phyloP scores from a whole-genome alignment of 2,888 invertebrate species.

The Callyntrura sp. region DNA sequence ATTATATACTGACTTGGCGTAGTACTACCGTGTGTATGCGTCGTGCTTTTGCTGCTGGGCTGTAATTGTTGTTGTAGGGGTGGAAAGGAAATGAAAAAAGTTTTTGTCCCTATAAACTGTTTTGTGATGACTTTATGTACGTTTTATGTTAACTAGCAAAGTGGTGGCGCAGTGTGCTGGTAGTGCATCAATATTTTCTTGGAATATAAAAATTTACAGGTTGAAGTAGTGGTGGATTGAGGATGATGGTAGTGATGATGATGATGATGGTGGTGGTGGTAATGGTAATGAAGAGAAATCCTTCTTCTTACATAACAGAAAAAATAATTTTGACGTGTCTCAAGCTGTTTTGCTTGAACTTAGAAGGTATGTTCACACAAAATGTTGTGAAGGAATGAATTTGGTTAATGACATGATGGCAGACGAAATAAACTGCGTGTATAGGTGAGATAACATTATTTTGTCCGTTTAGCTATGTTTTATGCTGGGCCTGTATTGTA shows the following conservation, averaged over 20 bases:
- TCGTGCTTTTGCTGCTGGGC: neutral
- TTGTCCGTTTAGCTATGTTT: neutral
- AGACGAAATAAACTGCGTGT: conserved; percentile 35
- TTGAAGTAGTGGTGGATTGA: conserved; percentile 22
- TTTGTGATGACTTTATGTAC: conserved; percentile 1
- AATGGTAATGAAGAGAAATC: conserved; percentile 39
- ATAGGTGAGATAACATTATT: conserved; percentile 40
- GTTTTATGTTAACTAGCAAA: neutral
- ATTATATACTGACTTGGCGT: neutral
- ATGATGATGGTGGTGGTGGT: conserved; percentile 18
- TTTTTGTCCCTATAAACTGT: conserved; percentile 43
- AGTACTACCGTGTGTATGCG: too few species aligned
- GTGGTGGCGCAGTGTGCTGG: neutral
- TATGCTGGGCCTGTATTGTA: neutral
- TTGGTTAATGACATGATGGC: conserved; percentile 23
- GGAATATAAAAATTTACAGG: conserved; percentile 61
- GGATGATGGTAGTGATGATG: neutral
- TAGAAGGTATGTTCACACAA: conserved; percentile 23
- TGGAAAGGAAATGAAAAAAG: conserved; percentile 62
- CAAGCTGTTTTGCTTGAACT: conserved; percentile 57
- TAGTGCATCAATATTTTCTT: conserved; percentile 21
- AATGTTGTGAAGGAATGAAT: neutral
- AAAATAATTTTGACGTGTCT: conserved; percentile 70
- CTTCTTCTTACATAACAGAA: conserved; percentile 35
- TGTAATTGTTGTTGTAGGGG: neutral